Evolutionary conservation across 2,797 vertebrate species (phyloP), one percentile per base, ranked within the genome.

Genomic region (Apogon hyalosoma): DNA sequence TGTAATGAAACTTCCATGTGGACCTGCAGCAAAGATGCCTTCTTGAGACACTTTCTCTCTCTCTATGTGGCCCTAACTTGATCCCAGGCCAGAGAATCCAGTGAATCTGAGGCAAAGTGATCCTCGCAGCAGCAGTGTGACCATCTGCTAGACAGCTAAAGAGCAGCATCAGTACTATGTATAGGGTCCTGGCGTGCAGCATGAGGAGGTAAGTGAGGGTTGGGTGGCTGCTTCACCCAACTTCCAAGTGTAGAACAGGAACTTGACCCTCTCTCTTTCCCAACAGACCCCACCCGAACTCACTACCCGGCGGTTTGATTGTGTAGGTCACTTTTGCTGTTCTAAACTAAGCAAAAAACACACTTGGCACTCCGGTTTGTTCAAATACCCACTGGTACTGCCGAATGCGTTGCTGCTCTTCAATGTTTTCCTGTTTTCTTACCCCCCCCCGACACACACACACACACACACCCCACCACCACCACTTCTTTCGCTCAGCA

Each of bases 131-230:
- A 91, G 93, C 88, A 89, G 90, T 58, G 77, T 31, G 85, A 88
- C 88, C 94, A 95, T 94, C 91, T 95, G 89, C 92, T 94, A 92
- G 88, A 94, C 90, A 91, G 92, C 88, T 94, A 93, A 78, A 86
- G 80, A 92, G 58, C 82, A 92, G 54, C 90, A 92, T 90, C 93
- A 84, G 87, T 79, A 85, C 94, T 96, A 95, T 95, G 92, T 95
- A 94, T 94, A 95, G 94, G 93, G 71, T 68, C 16, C 40, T 56
- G 82, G 90, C 73, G 87, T 66, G 84, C 66, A 62, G 79, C 75
- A 70, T 76, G 76, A 66, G 83, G 78, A 81, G 80, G 60, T 63
- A 46, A 68, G 63, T 15, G 13, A 73, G 80, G 77, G 75, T 79
- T 69, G 80, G 86, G 82, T 83, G 69, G 80, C 74, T 54, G 63